phyloP scores from a whole-genome alignment of 1,140 invertebrate genomes.

The Fopius arisanus region DNA sequence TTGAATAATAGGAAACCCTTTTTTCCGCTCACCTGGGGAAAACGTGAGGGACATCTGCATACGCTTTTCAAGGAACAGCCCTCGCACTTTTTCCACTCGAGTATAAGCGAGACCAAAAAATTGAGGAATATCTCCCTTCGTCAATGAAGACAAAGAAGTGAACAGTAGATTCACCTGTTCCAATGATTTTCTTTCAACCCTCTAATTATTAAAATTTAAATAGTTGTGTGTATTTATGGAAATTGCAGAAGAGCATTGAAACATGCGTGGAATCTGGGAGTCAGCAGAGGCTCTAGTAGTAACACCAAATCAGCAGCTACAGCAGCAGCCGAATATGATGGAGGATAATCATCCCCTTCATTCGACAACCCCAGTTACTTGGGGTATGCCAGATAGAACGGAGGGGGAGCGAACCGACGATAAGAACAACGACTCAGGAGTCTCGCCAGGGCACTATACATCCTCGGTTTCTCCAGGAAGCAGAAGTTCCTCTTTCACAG shows the following conservation, averaged over 20 bases:
- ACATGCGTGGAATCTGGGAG: constrained; percentile 50
- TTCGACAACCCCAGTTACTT: constrained; percentile 56
- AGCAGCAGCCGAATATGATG: constrained; percentile 34
- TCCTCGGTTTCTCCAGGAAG: constrained; percentile 43
- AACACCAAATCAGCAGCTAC: constrained; percentile 35
- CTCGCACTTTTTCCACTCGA: not conserved
- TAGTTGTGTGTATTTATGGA: too few relatives aligned
- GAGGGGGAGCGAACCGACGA: constrained; percentile 40
- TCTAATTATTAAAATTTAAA: too few relatives aligned
- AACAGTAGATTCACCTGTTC: not conserved
- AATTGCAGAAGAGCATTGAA: too few relatives aligned
- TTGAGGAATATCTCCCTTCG: too few relatives aligned
- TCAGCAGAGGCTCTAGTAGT: constrained; percentile 38
- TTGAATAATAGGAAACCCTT: constrained; percentile 35
- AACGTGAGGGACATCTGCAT: not conserved
- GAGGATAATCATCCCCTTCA: constrained; percentile 40
- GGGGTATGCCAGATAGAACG: constrained; percentile 50
- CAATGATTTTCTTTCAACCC: not conserved
- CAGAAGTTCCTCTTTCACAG: constrained; percentile 34
- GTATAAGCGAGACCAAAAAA: too few relatives aligned
- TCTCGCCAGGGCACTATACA: constrained; percentile 43
- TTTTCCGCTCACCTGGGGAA: constrained; percentile 27
- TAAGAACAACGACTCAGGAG: constrained; percentile 45
- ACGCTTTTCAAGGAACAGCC: not conserved
- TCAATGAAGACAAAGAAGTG: too few relatives aligned